Evolutionary conservation across 1,140 invertebrate species (phyloP).

Genomic region (Bombus soroeensis): DNA sequence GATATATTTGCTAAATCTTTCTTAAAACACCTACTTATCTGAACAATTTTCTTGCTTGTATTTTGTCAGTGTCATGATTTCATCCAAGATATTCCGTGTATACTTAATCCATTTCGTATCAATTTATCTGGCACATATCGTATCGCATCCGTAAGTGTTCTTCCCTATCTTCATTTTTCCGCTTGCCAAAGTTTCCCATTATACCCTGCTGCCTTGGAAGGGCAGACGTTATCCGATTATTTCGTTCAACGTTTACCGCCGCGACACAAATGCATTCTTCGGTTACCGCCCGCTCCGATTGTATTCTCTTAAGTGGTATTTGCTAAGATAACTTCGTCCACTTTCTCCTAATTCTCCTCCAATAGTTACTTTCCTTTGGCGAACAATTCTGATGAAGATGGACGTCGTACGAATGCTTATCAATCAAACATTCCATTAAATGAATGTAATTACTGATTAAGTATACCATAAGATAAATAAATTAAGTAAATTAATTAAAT

Average conservation of each 20-base stretch:
- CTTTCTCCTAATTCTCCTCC: constrained; percentile 61
- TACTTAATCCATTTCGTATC: constrained; percentile 68
- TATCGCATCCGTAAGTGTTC: constrained; percentile 56
- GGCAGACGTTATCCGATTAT: constrained; percentile 69
- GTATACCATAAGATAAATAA: too few species aligned
- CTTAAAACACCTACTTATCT: too few species aligned
- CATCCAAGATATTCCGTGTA: not conserved
- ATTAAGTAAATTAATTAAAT: too few species aligned
- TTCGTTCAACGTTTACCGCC: constrained; percentile 47
- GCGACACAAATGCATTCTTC: constrained; percentile 58
- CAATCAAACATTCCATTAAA: not conserved
- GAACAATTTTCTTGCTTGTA: too few species aligned
- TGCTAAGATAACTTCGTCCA: constrained; percentile 64
- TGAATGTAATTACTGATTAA: not conserved
- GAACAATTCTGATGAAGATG: constrained; percentile 17
- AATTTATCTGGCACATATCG: constrained; percentile 70
- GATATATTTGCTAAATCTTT: too few species aligned
- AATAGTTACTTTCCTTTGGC: not conserved
- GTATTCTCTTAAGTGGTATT: constrained; percentile 66
- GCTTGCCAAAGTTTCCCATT: constrained; percentile 47
- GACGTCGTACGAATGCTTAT: not conserved
- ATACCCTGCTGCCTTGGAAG: constrained; percentile 34
- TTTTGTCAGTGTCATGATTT: not conserved
- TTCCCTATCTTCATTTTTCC: constrained; percentile 52
- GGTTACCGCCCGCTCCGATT: constrained; percentile 58